Percentiles rank a stretch among this genome's conserved stretches.
phyloP scores from a whole-genome alignment of 2,888 invertebrate species.

The Plusia festucae region DNA sequence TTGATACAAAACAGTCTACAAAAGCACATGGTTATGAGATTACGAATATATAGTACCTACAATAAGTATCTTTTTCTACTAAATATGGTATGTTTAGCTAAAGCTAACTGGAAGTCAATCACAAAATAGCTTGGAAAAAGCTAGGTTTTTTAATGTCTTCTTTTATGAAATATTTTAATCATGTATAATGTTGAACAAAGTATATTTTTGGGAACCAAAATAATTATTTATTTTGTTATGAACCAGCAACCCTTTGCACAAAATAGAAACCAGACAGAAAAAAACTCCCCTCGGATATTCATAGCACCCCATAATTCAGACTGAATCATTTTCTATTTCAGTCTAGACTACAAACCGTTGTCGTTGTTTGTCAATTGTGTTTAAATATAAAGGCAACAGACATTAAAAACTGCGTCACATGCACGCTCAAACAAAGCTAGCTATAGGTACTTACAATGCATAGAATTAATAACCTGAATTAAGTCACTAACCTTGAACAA shows the following conservation, averaged over 20 bases:
- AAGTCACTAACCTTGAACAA: conserved; percentile 44
- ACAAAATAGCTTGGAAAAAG: no score
- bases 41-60: no score
- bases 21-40: no score
- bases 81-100: no score
- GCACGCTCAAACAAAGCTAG: conserved; percentile 16
- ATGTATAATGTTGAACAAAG: no score
- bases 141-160: no score
- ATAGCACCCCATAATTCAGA: background rate
- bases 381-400: background rate
- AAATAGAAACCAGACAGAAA: background rate
- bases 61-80: no score
- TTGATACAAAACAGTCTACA: no score
- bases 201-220: no score
- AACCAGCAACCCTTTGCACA: background rate
- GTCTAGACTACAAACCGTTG: background rate
- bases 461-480: conserved; percentile 16
- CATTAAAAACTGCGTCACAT: background rate
- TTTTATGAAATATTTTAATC: no score
- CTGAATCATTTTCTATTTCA: conserved; percentile 1
- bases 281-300: background rate
- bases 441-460: conserved; percentile 6
- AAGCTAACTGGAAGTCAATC: no score
- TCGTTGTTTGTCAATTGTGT: conserved; percentile 18
- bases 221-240: no score